Base-by-base conservation (phyloP, 2,797 vertebrate species). In the Bovichtus diacanthus region DNA sequence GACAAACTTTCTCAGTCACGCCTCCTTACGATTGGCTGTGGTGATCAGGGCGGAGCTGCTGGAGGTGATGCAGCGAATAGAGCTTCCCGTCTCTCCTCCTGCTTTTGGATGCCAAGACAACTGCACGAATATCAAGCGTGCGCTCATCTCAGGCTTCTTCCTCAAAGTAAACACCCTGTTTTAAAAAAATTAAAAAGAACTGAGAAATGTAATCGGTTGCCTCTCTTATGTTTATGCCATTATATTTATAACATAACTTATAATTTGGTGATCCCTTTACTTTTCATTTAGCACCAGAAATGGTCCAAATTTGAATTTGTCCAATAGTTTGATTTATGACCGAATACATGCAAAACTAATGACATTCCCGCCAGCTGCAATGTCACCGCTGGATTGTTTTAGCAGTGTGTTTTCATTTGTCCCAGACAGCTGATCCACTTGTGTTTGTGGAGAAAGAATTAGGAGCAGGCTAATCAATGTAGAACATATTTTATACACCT, bases 141-240 rank as follows among this genome's bases (percentile, higher is more conserved):
- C 98, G 0, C 96, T 99, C 87, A 93, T 99, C 89, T 98, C 98
- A 0, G 98, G 98, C 19, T 98, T 97, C 92, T 99, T 99, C 90
- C 97, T 99, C 70, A 96, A 98, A 95, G 97, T 97, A 72, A 82
- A 55, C 9, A 3, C 5, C 21, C 2, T 12, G 6, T 31, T 66
- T 25, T 59, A 13, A n/a, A n/a, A n/a, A n/a, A n/a, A n/a, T n/a
- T n/a, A n/a, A n/a, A 59, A 43, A 8, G 53, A 59, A 2, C 23
- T 34, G 9, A 21, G 4, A 55, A 15, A 68, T 27, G 2, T 13
- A 13, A 21, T 31, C 19, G n/a, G 18, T 25, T n/a, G 5, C 9
- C 15, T 53, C 11, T 7, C 47, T 54, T 67, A 21, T 27, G 27
- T 27, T 13, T 29, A 15, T 53, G 11, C 27, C 23, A 12, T 23